Evolutionary conservation across 2,797 vertebrate species (phyloP).

Genomic region (Hypotaenidia okinawae): DNA sequence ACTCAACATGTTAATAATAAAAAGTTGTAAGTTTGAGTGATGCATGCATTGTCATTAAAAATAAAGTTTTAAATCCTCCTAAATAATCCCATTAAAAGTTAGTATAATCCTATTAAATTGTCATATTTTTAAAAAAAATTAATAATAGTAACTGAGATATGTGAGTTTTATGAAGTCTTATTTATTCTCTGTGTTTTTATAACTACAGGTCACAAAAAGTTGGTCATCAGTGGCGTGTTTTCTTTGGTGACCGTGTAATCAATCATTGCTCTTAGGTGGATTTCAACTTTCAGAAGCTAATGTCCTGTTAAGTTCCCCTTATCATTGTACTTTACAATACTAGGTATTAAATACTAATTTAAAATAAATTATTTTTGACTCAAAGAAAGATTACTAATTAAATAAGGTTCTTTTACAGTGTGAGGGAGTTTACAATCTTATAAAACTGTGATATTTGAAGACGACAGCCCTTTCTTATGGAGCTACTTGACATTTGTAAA

Average conservation of each 20-base stretch:
- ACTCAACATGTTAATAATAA: background rate
- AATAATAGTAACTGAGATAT: background rate
- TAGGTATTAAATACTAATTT: background rate
- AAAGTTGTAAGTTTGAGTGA: background rate
- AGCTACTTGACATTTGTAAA: conserved; percentile 13
- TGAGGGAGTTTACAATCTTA: background rate
- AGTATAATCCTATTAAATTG: background rate
- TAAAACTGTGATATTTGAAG: background rate
- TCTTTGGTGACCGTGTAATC: background rate
- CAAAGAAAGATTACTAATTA: background rate
- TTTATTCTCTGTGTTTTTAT: background rate
- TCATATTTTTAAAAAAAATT: background rate
- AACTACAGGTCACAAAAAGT: background rate
- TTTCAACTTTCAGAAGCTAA: background rate
- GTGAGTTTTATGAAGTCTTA: background rate
- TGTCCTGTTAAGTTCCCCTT: background rate
- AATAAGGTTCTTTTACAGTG: background rate
- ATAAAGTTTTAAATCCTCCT: background rate
- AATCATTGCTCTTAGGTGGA: background rate
- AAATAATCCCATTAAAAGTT: background rate
- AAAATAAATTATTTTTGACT: background rate
- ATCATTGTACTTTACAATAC: background rate
- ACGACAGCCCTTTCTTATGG: background rate
- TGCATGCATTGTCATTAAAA: background rate
- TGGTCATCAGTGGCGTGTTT: background rate